Conservation (phyloP, 2,797 vertebrate species). For the Discoglossus pictus region DNA sequence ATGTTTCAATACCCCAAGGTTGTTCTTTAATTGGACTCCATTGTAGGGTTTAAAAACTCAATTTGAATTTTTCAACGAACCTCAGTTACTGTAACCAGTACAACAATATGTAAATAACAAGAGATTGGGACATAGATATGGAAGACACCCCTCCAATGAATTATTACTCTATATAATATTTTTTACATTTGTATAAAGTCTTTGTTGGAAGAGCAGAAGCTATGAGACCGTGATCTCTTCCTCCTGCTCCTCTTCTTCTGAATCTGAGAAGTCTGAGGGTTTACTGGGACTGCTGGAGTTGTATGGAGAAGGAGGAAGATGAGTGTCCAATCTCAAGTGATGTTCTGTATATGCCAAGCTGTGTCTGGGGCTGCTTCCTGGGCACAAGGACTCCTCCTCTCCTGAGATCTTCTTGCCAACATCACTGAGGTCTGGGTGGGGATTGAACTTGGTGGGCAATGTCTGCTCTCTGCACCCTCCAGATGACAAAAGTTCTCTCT, state of each 20-base stretch:
- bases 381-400: conserved; percentile 55
- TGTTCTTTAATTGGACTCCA: too few species aligned
- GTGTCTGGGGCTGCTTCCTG: conserved; percentile 55
- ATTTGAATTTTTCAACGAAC: too few species aligned
- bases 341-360: conserved; percentile 61
- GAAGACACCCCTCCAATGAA: conserved; percentile 66
- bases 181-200: conserved; percentile 58
- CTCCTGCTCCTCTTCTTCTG: conserved; percentile 78
- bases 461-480: conserved; percentile 95
- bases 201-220: conserved; percentile 36
- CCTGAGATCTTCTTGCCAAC: conserved; percentile 87
- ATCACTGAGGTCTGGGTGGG: conserved; percentile 94
- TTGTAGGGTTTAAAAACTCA: too few species aligned
- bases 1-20: too few species aligned
- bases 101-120: too few species aligned
- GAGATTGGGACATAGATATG: conserved; percentile 12
- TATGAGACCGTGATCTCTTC: conserved; percentile 95
- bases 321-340: conserved; percentile 67
- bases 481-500: conserved; percentile 90
- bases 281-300: conserved; percentile 82
- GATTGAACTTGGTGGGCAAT: conserved; percentile 92
- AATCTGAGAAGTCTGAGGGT: conserved; percentile 93
- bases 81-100: too few species aligned
- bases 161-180: conserved; percentile 54
- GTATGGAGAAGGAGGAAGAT: conserved; percentile 75